These are phyloP conservation scores for Perccottus glenii DNA, from an alignment of 2,113 vertebrate genomes.

Conservation along the genomic window DNA sequence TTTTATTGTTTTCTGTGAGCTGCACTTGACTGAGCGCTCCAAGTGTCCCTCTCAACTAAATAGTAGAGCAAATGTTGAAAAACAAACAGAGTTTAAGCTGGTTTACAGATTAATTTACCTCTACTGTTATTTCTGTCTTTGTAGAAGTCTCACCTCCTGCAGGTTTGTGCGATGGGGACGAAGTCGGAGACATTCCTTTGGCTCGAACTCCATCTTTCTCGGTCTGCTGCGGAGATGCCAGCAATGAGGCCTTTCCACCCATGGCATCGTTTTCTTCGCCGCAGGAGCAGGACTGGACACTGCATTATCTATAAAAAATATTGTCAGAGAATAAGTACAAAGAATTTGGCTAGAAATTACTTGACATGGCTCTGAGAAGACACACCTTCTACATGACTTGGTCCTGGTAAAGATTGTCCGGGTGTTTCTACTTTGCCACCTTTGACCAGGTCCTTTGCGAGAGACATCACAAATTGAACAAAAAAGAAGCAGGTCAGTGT, in stretches of 20 bases:
- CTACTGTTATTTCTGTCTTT: no score
- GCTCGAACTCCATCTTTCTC: slow-evolving; percentile 32
- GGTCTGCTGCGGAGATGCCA: slow-evolving; percentile 25
- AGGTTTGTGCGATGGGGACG: slow-evolving; percentile 56
- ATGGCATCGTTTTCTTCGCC: slow-evolving; percentile 45
- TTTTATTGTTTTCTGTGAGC: no score
- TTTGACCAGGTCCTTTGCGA: slow-evolving; percentile 41
- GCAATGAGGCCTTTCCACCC: slow-evolving; percentile 26
- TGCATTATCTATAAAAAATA: slow-evolving; percentile 51
- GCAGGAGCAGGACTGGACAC: slow-evolving; percentile 13
- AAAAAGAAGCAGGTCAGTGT: background rate
- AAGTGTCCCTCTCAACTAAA: no score
- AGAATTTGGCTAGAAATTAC: background rate
- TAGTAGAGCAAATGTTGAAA: no score
- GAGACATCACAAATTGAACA: slow-evolving; percentile 3
- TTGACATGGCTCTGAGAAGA: background rate
- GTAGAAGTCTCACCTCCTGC: slow-evolving; percentile 58
- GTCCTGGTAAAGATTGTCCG: slow-evolving; percentile 31
- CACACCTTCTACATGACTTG: slow-evolving; percentile 50
- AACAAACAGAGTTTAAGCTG: no score
- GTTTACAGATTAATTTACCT: no score
- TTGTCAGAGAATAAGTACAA: no score
- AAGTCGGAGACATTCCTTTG: slow-evolving; percentile 44
- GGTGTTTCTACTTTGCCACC: slow-evolving; percentile 37
- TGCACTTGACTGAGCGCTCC: no score